Evolutionary conservation across 2,797 vertebrate genomes (phyloP).

Genomic region (Oreortyx pictus): DNA sequence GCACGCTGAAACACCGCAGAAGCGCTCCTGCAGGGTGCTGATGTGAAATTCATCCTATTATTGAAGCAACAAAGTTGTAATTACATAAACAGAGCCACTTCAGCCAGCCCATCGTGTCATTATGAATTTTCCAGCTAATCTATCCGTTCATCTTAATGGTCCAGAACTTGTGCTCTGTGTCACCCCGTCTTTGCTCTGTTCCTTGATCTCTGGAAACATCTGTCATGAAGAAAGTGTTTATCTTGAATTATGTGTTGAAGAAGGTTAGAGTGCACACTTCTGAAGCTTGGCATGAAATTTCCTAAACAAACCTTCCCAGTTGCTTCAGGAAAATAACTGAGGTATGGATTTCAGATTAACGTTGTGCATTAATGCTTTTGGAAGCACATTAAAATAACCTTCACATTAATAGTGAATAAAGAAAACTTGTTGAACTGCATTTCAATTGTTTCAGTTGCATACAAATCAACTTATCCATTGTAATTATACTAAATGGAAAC

Average conservation of each 20-base stretch:
- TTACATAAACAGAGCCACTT: constrained; percentile 89
- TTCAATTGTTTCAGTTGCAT: background rate
- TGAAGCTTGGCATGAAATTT: constrained; percentile 88
- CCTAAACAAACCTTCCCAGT: constrained; percentile 86
- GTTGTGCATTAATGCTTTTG: constrained; percentile 51
- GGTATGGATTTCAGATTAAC: constrained; percentile 77
- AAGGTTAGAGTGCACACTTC: constrained; percentile 82
- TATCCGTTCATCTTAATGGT: constrained; percentile 79
- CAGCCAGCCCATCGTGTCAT: constrained; percentile 81
- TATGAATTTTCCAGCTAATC: constrained; percentile 84
- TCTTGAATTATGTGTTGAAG: constrained; percentile 87
- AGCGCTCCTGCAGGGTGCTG: constrained; percentile 38
- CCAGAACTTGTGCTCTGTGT: constrained; percentile 80
- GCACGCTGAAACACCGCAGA: constrained; percentile 55
- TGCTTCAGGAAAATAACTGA: constrained; percentile 48
- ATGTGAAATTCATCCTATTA: constrained; percentile 64
- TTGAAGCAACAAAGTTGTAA: constrained; percentile 78
- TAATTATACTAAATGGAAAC: constrained; percentile 45
- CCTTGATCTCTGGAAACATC: constrained; percentile 88
- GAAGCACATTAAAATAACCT: constrained; percentile 47
- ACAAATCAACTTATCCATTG: constrained; percentile 29
- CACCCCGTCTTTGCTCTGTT: constrained; percentile 87
- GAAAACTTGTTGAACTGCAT: background rate
- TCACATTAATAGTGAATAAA: constrained; percentile 15
- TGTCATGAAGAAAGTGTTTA: constrained; percentile 83